Conservation (phyloP, 1,140 invertebrate genomes). For the Heliothis virescens region DNA sequence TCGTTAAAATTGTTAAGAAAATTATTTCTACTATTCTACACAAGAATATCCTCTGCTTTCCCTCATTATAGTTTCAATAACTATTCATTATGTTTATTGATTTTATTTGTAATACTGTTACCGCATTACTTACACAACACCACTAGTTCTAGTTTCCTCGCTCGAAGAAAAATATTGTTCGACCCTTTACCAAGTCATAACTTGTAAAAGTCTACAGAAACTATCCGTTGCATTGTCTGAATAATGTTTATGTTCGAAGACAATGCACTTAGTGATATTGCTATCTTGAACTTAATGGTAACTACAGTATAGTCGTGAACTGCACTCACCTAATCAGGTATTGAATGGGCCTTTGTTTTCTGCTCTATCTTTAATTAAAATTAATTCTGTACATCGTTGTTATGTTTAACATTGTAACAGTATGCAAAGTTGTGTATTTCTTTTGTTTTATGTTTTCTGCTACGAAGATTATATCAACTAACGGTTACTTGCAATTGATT, state of each 20-base stretch:
- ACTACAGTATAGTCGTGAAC: conserved; percentile 1
- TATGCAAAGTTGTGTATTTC: neutral
- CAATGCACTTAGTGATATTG: conserved; percentile 28
- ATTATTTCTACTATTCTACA: too few relatives aligned
- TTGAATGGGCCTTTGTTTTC: conserved; percentile 24
- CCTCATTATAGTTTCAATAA: neutral
- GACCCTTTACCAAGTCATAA: neutral
- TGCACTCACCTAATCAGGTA: conserved; percentile 21
- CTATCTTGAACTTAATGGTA: conserved; percentile 13
- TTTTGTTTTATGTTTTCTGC: too few relatives aligned
- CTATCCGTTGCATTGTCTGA: neutral
- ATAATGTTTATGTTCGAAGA: conserved; percentile 1
- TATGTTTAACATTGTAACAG: neutral
- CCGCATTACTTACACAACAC: neutral
- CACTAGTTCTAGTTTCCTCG: conserved; percentile 13
- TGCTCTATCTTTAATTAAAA: conserved; percentile 9
- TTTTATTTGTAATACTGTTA: neutral
- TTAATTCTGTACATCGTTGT: conserved; percentile 9
- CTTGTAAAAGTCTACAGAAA: conserved; percentile 1
- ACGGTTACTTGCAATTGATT: too few relatives aligned
- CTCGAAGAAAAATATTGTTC: conserved; percentile 13
- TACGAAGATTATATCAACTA: too few relatives aligned
- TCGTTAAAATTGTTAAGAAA: too few relatives aligned
- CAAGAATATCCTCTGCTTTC: neutral
- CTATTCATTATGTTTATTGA: neutral